Evolutionary conservation across 2,113 vertebrate genomes (phyloP).

Genomic region (Cynoglossus semilaevis): DNA sequence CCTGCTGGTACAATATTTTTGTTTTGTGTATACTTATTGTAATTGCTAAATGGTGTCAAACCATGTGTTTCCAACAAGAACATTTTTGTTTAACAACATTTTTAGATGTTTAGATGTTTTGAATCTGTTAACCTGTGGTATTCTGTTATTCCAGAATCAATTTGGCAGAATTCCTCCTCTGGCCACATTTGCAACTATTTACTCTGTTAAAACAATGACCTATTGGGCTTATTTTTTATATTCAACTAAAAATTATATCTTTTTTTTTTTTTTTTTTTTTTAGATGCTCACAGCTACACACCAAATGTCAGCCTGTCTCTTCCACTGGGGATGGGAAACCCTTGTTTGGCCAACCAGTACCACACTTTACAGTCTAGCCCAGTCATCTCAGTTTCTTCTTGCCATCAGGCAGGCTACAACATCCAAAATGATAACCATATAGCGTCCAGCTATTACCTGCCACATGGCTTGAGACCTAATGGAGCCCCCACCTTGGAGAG

Average conservation of each 20-base stretch:
- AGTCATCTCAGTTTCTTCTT: slow-evolving; percentile 81
- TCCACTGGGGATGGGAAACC: slow-evolving; percentile 84
- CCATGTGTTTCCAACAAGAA: too few relatives aligned
- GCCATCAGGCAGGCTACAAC: slow-evolving; percentile 83
- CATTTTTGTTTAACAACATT: too few relatives aligned
- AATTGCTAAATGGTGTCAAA: too few relatives aligned
- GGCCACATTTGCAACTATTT: too few relatives aligned
- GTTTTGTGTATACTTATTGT: too few relatives aligned
- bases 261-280: slow-evolving; percentile 42
- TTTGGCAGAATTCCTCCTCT: too few relatives aligned
- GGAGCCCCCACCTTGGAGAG: slow-evolving; percentile 88
- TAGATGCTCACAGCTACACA: slow-evolving; percentile 91
- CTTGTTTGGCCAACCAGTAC: slow-evolving; percentile 84
- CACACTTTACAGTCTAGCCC: slow-evolving; percentile 87
- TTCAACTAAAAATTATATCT: background rate
- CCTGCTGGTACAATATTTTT: too few relatives aligned
- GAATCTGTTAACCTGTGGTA: too few relatives aligned
- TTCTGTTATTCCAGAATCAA: too few relatives aligned
- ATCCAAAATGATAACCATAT: slow-evolving; percentile 77
- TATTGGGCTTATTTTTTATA: too few relatives aligned
- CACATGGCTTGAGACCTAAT: slow-evolving; percentile 80
- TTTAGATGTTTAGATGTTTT: too few relatives aligned
- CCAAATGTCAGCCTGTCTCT: slow-evolving; percentile 83
- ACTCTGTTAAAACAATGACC: too few relatives aligned
- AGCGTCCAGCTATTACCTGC: slow-evolving; percentile 82